Evolutionary conservation across 2,888 invertebrate genomes (phyloP), one percentile per base, ranked within the genome.

Genomic region (Meghimatium bilineatum): DNA sequence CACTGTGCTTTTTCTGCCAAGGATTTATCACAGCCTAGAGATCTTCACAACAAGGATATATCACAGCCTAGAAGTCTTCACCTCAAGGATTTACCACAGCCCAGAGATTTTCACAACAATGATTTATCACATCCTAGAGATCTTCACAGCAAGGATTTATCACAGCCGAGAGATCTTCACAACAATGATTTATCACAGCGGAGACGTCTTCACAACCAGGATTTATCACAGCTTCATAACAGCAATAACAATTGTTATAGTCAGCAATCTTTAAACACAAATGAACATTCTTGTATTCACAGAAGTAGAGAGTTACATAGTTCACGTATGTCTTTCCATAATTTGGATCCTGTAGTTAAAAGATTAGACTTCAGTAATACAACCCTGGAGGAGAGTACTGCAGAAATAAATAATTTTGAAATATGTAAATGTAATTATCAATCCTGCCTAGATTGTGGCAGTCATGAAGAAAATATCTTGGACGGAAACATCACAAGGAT

Each of bases 341-440:
- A 56, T 44, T 32, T 72, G n/a, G 82, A 82, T 29, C 23, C 49
- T 32, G 69, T 82, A 17, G 77, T 82, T 20, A 82, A 66, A 69
- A 76, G 32, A 29, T 56, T 82, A 23, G 38, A 82, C 34, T 82
- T 82, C n/a, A 56, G 34, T 69, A 60, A 82, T 32, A 36, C 69
- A 75, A 10, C 5, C 66, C 23, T 78, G n/a, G 32, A 71, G 0
- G 56, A 71, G 1, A 80, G 71, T 23, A 20, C 14, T 44, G 49
- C 36, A 38, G 77, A 77, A 36, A n/a, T 14, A 0, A 1, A 10
- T 3, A 2, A n/a, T 14, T 17, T 17, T 60, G 44, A 60, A 60
- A 38, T 72, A 12, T 38, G n/a, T 66, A 5, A 23, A 17, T 29
- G 44, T 74, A 12, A 5, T 10, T 32, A 74, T 17, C 17, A 20